These are phyloP conservation scores for Alligator sinensis DNA, from an alignment of 2,113 vertebrate species.

Conservation along the genomic window DNA sequence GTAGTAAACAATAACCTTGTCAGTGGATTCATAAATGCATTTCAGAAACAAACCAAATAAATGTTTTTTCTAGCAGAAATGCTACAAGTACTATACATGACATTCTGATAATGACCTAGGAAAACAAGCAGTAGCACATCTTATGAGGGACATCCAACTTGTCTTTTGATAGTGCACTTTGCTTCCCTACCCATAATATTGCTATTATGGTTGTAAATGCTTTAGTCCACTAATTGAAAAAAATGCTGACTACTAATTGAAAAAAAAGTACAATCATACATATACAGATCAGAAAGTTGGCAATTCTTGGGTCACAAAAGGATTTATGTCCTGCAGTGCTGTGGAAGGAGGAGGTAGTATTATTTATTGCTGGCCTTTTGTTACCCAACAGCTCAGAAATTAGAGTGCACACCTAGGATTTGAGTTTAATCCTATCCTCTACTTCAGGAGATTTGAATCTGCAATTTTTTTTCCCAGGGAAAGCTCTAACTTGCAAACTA, in stretches of 20 bases:
- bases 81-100: not conserved
- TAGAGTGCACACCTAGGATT: not conserved
- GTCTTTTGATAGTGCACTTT: not conserved
- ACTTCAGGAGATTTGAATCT: not conserved
- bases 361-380: not conserved
- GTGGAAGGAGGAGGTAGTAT: not conserved
- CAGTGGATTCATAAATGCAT: not conserved
- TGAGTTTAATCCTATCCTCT: not conserved
- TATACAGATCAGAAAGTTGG: fast-evolving
- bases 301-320: fast-evolving
- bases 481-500: no score
- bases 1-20: not conserved
- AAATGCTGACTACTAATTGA: not conserved
- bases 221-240: not conserved
- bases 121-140: not conserved
- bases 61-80: not conserved
- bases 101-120: not conserved
- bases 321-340: fast-evolving
- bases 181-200: not conserved
- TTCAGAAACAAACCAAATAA: not conserved
- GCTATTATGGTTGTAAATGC: not conserved
- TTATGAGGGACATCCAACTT: not conserved
- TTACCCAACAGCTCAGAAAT: fast-evolving
- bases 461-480: not conserved
- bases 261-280: not conserved